Conservation (phyloP, 37 sponge, comb jelly and placozoan species). For the Axinella damicornis region DNA sequence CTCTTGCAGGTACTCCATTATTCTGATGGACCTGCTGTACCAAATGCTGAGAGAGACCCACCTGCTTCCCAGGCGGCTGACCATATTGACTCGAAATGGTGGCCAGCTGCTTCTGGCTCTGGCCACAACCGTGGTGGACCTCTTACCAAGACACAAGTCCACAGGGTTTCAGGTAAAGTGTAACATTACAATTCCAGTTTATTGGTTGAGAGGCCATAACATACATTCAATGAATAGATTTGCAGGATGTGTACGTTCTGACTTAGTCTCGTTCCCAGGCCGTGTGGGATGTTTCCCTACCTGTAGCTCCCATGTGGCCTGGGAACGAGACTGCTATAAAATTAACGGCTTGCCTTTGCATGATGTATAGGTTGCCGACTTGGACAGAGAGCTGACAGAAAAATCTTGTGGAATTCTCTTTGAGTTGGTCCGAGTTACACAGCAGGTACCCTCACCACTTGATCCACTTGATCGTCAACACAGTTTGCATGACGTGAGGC, state of each 20-base stretch:
- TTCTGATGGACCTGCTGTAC: slow-evolving; percentile 52
- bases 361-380: not conserved
- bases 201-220: no score
- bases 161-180: no score
- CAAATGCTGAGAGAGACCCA: slow-evolving; percentile 53
- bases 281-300: no score
- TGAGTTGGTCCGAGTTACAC: slow-evolving; percentile 36
- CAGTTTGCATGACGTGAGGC: not conserved
- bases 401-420: slow-evolving; percentile 47
- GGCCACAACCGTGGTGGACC: not conserved
- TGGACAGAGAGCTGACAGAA: slow-evolving; percentile 28
- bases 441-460: slow-evolving; percentile 22
- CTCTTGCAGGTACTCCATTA: slow-evolving; percentile 17
- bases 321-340: no score
- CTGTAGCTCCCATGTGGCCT: no score
- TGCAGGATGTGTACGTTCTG: no score
- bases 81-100: slow-evolving; percentile 11
- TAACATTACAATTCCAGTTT: no score
- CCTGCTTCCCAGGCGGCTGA: slow-evolving; percentile 1
- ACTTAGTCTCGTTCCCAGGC: no score
- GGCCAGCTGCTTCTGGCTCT: slow-evolving; percentile 16
- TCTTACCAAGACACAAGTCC: not conserved
- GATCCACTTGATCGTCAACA: not conserved
- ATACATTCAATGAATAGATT: no score
- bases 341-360: no score